Evolutionary conservation across 2,113 vertebrate genomes (phyloP), one percentile per base, ranked within the genome.

Genomic region (Dromiciops gliroides): DNA sequence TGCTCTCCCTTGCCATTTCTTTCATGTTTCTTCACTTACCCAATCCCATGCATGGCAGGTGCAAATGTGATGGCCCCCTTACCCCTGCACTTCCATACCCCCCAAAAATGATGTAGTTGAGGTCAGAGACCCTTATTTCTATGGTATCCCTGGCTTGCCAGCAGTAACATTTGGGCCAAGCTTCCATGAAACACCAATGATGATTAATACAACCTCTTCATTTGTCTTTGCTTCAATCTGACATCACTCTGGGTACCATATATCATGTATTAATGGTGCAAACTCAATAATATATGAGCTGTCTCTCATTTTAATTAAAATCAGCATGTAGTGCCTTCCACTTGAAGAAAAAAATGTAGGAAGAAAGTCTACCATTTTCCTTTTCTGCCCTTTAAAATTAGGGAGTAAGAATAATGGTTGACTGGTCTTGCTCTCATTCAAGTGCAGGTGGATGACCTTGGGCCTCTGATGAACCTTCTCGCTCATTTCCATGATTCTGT

Each of bases 301-400:
- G 10, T 47, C 50, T 95, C 50, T 94, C 51, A 23, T 83, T 94
- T 93, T 89, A 93, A 49, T 95, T 94, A 95, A 93, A 60, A 48
- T 2, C 9, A 88, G 25, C 16, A 90, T 28, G 53, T 11, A 90
- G 48, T 89, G 25, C 23, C 92, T 95, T 91, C 51, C 2, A 53
- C 48, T 8, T 67, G n/a, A 92, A 93, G 88, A 90, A 95, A 96
- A 96, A 95, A 48, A 92, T 93, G 92, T 88, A 91, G 16, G 90
- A 51, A 52, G 23, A 90, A 3, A 25, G 0, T 3, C 3, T 49
- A 6, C 26, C 19, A 83, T 83, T 83, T 83, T 44, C 19, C 19
- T 37, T 37, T 0, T 37, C 10, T 11, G 31, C 31, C 3, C 31
- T 44, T 44, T 44, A 83, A 83, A 83, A 83, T 44, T n/a, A 83